Evolutionary conservation across 2,113 vertebrate species (phyloP).

Genomic region (Prietella phreatophila): DNA sequence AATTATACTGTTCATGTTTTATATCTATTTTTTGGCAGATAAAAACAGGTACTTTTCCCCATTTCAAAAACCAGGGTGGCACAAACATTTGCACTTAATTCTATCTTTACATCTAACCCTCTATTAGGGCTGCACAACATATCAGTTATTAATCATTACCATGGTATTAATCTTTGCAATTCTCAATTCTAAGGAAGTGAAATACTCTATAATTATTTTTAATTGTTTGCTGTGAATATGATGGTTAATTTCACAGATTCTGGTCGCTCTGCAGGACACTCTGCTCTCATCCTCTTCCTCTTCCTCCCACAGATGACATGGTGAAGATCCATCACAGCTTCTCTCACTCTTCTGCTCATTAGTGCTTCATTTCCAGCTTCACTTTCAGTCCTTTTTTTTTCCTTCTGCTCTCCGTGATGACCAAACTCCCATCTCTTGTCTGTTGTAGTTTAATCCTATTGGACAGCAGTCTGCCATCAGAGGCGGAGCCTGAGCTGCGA

Average conservation of each 20-base stretch:
- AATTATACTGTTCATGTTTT: background rate
- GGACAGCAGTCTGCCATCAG: constrained; percentile 83
- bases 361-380: constrained; percentile 57
- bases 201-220: background rate
- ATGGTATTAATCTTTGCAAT: background rate
- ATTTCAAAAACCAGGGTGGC: background rate
- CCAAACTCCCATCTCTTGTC: background rate
- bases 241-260: background rate
- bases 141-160: background rate
- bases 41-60: background rate
- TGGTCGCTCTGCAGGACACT: background rate
- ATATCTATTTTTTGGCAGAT: background rate
- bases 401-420: constrained; percentile 33
- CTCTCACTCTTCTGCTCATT: constrained; percentile 32
- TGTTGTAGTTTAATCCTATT: constrained; percentile 81
- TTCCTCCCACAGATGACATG: background rate
- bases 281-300: background rate
- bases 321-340: background rate
- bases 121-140: background rate
- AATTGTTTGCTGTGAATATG: background rate
- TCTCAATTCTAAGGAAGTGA: background rate
- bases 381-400: background rate
- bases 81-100: background rate
- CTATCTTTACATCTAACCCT: background rate
- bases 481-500: constrained; percentile 85